Conservation (phyloP, 2,797 vertebrate species). For the Cynodonichthys magdalenae region DNA sequence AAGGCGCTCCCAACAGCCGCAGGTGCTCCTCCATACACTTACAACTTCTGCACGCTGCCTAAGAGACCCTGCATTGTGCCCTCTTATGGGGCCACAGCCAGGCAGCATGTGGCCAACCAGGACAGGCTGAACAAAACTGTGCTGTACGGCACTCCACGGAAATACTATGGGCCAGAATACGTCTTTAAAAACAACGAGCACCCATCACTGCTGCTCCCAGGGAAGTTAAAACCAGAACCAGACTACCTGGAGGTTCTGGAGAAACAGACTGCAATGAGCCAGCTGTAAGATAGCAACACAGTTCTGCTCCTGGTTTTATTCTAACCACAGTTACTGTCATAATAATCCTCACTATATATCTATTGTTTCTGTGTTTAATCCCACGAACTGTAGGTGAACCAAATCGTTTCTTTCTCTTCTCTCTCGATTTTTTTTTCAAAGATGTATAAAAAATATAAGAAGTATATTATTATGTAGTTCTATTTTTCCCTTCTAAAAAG, state of each 20-base stretch:
- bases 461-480: slow-evolving; percentile 76
- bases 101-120: slow-evolving; percentile 86
- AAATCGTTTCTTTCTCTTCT: slow-evolving; percentile 50
- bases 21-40: slow-evolving; percentile 80
- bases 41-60: slow-evolving; percentile 98
- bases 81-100: slow-evolving; percentile 85
- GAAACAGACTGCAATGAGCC: slow-evolving; percentile 99
- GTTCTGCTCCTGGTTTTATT: slow-evolving; percentile 35
- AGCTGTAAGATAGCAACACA: slow-evolving; percentile 84
- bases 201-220: slow-evolving; percentile 86
- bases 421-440: slow-evolving; percentile 61
- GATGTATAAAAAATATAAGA: slow-evolving; percentile 78
- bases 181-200: slow-evolving; percentile 88
- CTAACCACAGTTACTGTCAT: slow-evolving; percentile 67
- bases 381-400: slow-evolving; percentile 55
- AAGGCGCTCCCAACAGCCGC: slow-evolving; percentile 87
- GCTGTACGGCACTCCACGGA: slow-evolving; percentile 95
- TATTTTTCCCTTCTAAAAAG: slow-evolving; percentile 75
- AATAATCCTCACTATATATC: slow-evolving; percentile 68
- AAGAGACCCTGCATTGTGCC: slow-evolving; percentile 92
- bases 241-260: slow-evolving; percentile 99
- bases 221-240: slow-evolving; percentile 94
- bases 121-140: slow-evolving; percentile 94
- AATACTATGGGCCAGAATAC: slow-evolving; percentile 87
- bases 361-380: slow-evolving; percentile 67